These are phyloP conservation scores for Struthio camelus DNA, from an alignment of 2,113 vertebrate genomes.

Conservation along the genomic window DNA sequence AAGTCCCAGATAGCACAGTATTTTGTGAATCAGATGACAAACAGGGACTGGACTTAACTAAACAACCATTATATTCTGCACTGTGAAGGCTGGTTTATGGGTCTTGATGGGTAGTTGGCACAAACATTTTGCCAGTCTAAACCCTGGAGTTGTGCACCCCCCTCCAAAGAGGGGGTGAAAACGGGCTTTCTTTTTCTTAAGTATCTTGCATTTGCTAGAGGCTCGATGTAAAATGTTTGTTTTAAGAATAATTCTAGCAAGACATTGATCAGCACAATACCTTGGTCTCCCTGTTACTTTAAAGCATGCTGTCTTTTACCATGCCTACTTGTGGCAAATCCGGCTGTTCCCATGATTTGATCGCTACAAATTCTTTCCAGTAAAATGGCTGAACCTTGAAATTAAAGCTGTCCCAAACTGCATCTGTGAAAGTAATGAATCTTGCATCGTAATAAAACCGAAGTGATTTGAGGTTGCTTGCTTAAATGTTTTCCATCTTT, in stretches of 20 bases:
- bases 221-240: neutral
- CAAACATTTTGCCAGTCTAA: neutral
- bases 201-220: neutral
- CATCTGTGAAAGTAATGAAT: conserved; percentile 18
- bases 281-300: neutral
- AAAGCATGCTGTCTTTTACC: neutral
- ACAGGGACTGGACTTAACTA: neutral
- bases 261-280: neutral
- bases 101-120: neutral
- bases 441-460: neutral
- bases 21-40: neutral
- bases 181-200: neutral
- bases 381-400: conserved; percentile 26
- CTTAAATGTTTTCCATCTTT: neutral
- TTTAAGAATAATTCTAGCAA: neutral
- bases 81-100: neutral
- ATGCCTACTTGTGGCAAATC: neutral
- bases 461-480: neutral
- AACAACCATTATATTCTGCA: neutral
- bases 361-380: neutral
- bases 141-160: neutral
- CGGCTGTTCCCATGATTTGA: neutral
- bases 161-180: neutral
- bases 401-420: neutral
- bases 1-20: neutral